Evolutionary conservation across 2,113 vertebrate species (phyloP), one percentile per base, ranked within the genome.

Genomic region (Nothocercus julius): DNA sequence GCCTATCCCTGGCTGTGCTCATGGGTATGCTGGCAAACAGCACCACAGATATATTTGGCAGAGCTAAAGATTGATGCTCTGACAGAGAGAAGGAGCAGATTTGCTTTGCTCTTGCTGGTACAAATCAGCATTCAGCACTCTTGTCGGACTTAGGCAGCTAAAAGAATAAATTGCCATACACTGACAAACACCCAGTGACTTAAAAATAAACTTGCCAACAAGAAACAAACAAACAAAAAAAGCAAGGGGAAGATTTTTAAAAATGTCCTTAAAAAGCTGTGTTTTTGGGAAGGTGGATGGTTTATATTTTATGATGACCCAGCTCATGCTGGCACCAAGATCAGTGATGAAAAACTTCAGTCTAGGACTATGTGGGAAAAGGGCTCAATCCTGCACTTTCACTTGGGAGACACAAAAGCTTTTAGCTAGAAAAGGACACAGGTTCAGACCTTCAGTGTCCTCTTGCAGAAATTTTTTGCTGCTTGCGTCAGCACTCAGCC

Each of bases 1-100:
- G 94, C 82, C 87, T 93, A 59, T 81, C 90, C 76, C 80, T 17
- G 20, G 72, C 80, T 80, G 32, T 75, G 77, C 68, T 67, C 91
- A 87, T 0, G 32, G 81, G 82, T 95, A 94, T 92, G 62, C 72
- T 97, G 92, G 87, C 92, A 96, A 62, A 45, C 32, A 47, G 84
- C 77, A 89, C 58, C 67, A 22, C 47, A 0, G 51, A 91, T 73
- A 70, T 77, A 81, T 6, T 13, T 47, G 61, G 85, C 76, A 88
- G 64, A 83, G 61, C 0, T 1, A 61, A 74, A 73, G 87, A 88
- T 7, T 78, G 76, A 68, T 88, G 82, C 69, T 91, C 38, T n/a
- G 67, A 9, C 1, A 64, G 75, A 89, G 36, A 53, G 34, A 61
- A 84, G 32, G 56, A 74, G 25, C 28, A 64, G 68, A 25, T 36